A percentile compares a stretch with the other conserved stretches of the same genome.
phyloP scores from a whole-genome alignment of 2,888 invertebrate genomes.

The Drosophila stalkeri region DNA sequence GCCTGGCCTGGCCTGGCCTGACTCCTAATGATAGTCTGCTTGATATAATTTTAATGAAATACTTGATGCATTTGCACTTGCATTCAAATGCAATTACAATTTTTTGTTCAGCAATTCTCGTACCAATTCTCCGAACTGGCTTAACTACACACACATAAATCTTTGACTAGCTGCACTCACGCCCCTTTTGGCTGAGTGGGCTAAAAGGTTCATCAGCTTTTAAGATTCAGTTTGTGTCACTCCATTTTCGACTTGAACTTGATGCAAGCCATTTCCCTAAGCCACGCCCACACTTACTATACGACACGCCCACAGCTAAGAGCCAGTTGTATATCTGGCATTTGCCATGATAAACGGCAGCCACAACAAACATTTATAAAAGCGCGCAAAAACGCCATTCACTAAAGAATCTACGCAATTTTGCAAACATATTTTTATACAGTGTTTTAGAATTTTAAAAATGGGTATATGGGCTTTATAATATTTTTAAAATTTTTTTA shows the following conservation, averaged over 20 bases:
- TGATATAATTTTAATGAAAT: constrained; percentile 56
- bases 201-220: constrained; percentile 35
- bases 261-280: constrained; percentile 52
- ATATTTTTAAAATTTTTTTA: too few species aligned
- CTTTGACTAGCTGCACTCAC: constrained; percentile 22
- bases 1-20: not conserved
- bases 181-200: constrained; percentile 8
- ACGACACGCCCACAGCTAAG: constrained; percentile 47
- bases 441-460: not conserved
- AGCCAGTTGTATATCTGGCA: constrained; percentile 51
- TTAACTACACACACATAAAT: constrained; percentile 36
- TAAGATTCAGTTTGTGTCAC: constrained; percentile 40
- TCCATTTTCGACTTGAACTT: constrained; percentile 36
- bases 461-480: not conserved
- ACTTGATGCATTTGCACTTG: constrained; percentile 48
- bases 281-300: constrained; percentile 46
- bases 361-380: constrained; percentile 58
- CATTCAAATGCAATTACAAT: constrained; percentile 70
- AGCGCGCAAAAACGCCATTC: constrained; percentile 28
- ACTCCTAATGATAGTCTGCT: constrained; percentile 24
- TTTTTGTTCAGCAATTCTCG: constrained; percentile 10
- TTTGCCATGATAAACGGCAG: constrained; percentile 68
- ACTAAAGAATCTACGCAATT: constrained; percentile 19
- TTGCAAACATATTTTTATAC: constrained; percentile 22
- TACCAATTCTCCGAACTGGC: constrained; percentile 16